Evolutionary conservation across 2,888 invertebrate species (phyloP), one percentile per base, ranked within the genome.

Genomic region (Catocala fraxini): DNA sequence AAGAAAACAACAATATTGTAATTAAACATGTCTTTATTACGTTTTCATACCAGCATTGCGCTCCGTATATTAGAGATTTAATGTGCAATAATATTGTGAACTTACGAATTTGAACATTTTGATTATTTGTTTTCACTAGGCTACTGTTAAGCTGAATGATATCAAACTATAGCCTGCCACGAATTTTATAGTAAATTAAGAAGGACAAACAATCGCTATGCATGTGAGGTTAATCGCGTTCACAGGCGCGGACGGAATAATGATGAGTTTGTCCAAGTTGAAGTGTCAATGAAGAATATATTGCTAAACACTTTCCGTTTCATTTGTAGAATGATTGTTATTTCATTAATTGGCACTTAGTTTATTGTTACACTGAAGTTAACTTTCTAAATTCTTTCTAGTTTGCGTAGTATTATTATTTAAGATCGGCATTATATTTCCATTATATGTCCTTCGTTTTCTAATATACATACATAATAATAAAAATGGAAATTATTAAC

Each of bases 91-190:
- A 25, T 25, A 25, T 25, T 25, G 3, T 13, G 43, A 41, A 76
- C 82, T 84, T 68, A 87, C 87, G 65, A 84, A 71, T 80, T 86
- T 87, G 61, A 84, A 85, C 87, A 87, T 93, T 79, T 81, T 90
- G 82, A 52, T 75, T 70, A 69, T 65, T 70, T 58, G 63, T 79
- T 74, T 59, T 70, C 81, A 81, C 63, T 73, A 65, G 62, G 79
- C 82, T 79, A 65, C 74, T 72, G 65, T 62, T 69, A 72, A 79
- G 75, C 75, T 83, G 80, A 88, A 82, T 89, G 87, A 87, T 88
- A 75, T 62, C 54, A 63, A 66, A 58, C 52, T 53, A 65, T 34
- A 56, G 56, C 46, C 33, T n/a, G 64, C 71, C 10, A 46, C 56
- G 53, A 73, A 77, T 65, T 86, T 83, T 87, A 88, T 89, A 88